Base-by-base conservation (phyloP, 2,888 invertebrate genomes). In the Endomychus coccineus region DNA sequence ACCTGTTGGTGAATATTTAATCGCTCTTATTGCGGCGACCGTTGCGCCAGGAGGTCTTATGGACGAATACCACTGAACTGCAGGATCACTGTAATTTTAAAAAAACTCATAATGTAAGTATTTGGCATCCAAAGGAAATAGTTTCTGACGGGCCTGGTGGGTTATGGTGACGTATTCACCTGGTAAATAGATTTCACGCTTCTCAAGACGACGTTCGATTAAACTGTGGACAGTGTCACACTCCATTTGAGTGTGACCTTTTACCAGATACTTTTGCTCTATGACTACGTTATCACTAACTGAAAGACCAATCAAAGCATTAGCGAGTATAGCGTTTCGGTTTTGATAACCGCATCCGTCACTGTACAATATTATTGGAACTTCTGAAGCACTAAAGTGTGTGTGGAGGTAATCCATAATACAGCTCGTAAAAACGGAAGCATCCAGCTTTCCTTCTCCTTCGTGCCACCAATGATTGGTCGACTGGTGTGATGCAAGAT, bases 211-310 rank as follows among this genome's bases (percentile, higher is more conserved):
- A n/a, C 29, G 28, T 44, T 56, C 54, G 11, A 55, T 48, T 16
- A 33, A 16, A 14, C 40, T 30, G 33, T 56, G 55, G 9, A 56
- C 48, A 2, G 44, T 46, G 36, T 58, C 52, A 14, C 45, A 39
- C 33, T 56, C 54, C 47, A 52, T 56, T 48, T 29, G 29, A 16
- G 29, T 29, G 15, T 29, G 29, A 3, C 29, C 29, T 4, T 4
- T 15, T 29, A 16, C 51, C 2, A 58, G 35, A 39, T 41, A 55
- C 30, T 58, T 59, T 36, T 57, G 55, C 10, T 43, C 40, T 31
- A 58, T 52, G 2, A 24, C 32, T 9, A 49, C 39, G 12, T 45
- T 40, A 7, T 35, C 33, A 19, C 32, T 11, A 1, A 44, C 37
- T 3, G 49, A 25, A 22, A 48, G 42, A 16, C 51, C 35, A 1